Conservation (phyloP, 2,113 vertebrate species). For the Thryonomys swinderianus region DNA sequence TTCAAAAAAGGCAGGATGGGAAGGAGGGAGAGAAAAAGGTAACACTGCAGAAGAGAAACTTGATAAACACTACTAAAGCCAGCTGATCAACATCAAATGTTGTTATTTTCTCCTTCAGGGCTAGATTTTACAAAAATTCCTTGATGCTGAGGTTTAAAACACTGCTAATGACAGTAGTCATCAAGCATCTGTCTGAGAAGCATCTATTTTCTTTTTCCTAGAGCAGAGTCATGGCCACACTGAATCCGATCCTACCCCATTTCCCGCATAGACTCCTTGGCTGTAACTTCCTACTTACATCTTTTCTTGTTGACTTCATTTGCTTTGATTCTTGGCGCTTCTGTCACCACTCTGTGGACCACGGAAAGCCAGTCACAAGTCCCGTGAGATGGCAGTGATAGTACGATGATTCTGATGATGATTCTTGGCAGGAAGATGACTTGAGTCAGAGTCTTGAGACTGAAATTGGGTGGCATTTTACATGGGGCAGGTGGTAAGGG, state of each 20-base stretch:
- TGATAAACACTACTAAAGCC: not conserved
- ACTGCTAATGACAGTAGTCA: fast-evolving
- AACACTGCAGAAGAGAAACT: not conserved
- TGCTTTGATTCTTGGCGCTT: not conserved
- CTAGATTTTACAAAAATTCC: not conserved
- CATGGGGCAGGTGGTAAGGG: not conserved
- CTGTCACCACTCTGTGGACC: not conserved
- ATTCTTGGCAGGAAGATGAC: not conserved
- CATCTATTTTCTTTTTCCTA: not conserved
- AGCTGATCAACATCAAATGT: not conserved
- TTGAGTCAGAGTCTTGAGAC: not conserved
- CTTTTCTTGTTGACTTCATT: not conserved
- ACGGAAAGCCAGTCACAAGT: not conserved
- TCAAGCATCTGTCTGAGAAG: not conserved
- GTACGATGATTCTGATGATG: not conserved
- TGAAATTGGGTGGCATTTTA: not conserved
- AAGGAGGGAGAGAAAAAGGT: not conserved
- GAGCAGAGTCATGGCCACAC: fast-evolving
- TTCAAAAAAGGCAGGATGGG: not conserved
- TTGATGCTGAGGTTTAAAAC: not conserved
- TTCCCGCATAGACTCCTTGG: not conserved
- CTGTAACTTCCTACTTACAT: not conserved
- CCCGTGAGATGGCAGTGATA: fast-evolving
- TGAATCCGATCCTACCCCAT: not conserved
- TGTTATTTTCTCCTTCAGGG: not conserved